Conservation (phyloP, 2,797 vertebrate species). For the Rhabdophis nuchalis region DNA sequence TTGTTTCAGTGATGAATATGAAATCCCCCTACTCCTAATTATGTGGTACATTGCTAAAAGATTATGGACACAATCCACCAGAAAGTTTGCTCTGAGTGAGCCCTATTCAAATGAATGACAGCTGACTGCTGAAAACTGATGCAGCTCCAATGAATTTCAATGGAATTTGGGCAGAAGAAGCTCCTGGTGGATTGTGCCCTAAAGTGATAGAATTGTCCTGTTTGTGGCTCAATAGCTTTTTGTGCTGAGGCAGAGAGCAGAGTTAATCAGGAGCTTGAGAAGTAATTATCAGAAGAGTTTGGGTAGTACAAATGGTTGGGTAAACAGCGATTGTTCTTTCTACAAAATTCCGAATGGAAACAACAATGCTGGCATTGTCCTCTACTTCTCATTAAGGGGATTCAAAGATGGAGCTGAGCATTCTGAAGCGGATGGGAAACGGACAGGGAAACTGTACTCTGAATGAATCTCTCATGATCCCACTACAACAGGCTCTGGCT, state of each 20-base stretch:
- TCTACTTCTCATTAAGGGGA: conserved; percentile 81
- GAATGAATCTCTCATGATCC: conserved; percentile 73
- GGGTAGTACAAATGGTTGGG: conserved; percentile 76
- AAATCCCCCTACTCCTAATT: conserved; percentile 38
- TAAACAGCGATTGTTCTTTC: conserved; percentile 87
- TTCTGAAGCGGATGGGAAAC: conserved; percentile 77
- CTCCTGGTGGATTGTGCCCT: conserved; percentile 21
- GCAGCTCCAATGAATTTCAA: conserved; percentile 21
- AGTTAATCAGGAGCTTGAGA: conserved; percentile 80
- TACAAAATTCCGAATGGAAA: conserved; percentile 73
- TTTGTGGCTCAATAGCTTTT: conserved; percentile 71
- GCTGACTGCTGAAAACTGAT: conserved; percentile 1
- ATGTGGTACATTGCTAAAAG: conserved; percentile 58
- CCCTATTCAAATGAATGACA: neutral
- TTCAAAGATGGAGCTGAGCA: conserved; percentile 64
- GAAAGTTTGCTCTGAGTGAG: neutral
- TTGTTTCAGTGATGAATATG: conserved; percentile 52
- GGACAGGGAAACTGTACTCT: conserved; percentile 69
- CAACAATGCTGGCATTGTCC: conserved; percentile 87
- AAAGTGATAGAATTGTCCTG: conserved; percentile 54
- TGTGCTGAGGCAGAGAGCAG: conserved; percentile 71
- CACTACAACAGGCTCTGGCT: conserved; percentile 70
- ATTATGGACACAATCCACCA: conserved; percentile 21
- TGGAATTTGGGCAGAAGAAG: conserved; percentile 12
- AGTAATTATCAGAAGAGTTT: conserved; percentile 76